Evolutionary conservation across 2,113 vertebrate genomes (phyloP), one percentile per base, ranked within the genome.

Genomic region (Anas platyrhynchos): DNA sequence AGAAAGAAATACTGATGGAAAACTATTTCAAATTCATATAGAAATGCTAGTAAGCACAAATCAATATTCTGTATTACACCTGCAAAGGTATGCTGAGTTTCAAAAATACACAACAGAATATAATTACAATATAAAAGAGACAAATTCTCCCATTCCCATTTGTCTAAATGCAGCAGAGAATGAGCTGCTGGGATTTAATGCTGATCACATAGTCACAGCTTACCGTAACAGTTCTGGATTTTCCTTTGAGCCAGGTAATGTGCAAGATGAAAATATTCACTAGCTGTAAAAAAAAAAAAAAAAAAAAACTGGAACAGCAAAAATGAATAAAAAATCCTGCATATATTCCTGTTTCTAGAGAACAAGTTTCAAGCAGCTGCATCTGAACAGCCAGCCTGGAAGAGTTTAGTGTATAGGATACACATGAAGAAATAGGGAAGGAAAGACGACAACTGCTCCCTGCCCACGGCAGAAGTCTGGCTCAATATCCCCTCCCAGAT

Each of bases 371-470:
- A 59, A 52, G 75, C 52, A 78, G 73, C 65, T 44, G 50, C 52
- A 56, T 73, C 29, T 25, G 67, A 48, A 4, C 17, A 74, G 67
- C 54, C 79, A 68, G 88, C 25, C 85, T 11, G 59, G 5, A 10
- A 86, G n/a, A 7, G 41, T 0, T 54, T 4, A 12, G 79, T 46
- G 46, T 26, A 32, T 4, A 36, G 65, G 77, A 48, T 36, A 88
- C 75, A 69, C 38, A 21, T 7, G 68, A 36, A 50, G 86, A 74
- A 75, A 48, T 3, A 73, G 34, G 31, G 48, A 43, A 31, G n/a
- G 46, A 48, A 80, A 61, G 59, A 20, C 16, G 56, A 16, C 0
- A 0, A 3, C 59, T 4, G 32, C 74, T 78, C n/a, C 2, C 67
- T 48, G 54, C 73, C 79, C 46, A 11, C 17, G 0, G 65, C 55